Percentiles rank a stretch among this genome's conserved stretches.
Evolutionary conservation across 2,888 invertebrate genomes (phyloP).

Genomic region (Drosophila neonasuta): DNA sequence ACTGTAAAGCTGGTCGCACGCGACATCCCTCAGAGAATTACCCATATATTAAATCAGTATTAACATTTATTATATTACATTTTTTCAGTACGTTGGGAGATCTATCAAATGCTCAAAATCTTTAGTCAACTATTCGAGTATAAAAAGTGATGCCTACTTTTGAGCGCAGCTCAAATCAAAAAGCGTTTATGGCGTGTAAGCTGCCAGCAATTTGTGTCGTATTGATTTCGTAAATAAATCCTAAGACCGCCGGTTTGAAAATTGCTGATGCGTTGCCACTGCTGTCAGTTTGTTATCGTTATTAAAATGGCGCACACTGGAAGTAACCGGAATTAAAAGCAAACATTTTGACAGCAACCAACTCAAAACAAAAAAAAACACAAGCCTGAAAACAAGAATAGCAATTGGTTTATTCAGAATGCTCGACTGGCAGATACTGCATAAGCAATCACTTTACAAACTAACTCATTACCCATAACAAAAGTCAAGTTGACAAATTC

Average conservation of each 20-base stretch:
- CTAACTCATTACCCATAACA: not conserved
- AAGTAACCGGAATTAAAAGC: slow-evolving; percentile 70
- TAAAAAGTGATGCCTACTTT: slow-evolving; percentile 7
- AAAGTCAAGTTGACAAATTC: not conserved
- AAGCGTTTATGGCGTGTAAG: slow-evolving; percentile 4
- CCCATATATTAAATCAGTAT: too few species aligned
- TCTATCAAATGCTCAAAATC: not conserved
- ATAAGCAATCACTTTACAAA: not conserved
- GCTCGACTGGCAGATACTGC: slow-evolving; percentile 12
- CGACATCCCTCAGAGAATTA: too few species aligned
- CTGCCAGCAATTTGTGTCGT: slow-evolving; percentile 14
- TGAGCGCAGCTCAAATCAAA: not conserved
- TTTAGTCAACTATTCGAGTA: not conserved
- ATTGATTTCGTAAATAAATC: slow-evolving; percentile 20
- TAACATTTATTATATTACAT: too few species aligned
- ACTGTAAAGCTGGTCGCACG: too few species aligned
- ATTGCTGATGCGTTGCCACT: slow-evolving; percentile 14
- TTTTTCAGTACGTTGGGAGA: too few species aligned
- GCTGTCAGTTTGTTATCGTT: slow-evolving; percentile 46
- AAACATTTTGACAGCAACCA: slow-evolving; percentile 62
- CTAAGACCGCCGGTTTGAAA: slow-evolving; percentile 19
- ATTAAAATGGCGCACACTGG: slow-evolving; percentile 51
- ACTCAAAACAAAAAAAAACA: slow-evolving; percentile 21
- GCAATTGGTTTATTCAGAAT: not conserved
- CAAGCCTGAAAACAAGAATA: slow-evolving; percentile 2